A percentile compares a stretch with the other conserved stretches of the same genome.
Evolutionary conservation across 1,140 invertebrate genomes (phyloP).

Genomic region (Chymomyza costata): DNA sequence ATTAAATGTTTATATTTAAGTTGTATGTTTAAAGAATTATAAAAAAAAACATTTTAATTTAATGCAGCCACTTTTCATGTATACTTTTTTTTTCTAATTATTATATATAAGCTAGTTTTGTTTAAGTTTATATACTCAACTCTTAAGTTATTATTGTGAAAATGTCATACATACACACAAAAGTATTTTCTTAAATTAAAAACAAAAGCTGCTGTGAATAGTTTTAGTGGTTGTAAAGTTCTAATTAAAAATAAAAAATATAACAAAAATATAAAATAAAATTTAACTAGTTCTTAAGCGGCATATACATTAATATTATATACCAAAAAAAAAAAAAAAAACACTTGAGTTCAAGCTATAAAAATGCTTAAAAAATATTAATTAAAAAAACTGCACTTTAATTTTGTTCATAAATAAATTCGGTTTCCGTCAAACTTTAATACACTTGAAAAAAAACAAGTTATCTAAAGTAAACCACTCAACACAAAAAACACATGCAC

Average conservation of each 20-base stretch:
- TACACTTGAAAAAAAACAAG: conserved; percentile 20
- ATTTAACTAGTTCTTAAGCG: conserved; percentile 63
- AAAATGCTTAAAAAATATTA: no score
- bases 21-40: no score
- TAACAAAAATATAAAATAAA: conserved; percentile 45
- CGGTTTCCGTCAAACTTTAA: conserved; percentile 44
- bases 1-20: conserved; percentile 2
- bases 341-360: conserved; percentile 33
- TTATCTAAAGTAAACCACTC: not conserved
- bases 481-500: conserved; percentile 1
- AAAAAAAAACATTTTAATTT: no score
- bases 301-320: conserved; percentile 18
- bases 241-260: conserved; percentile 43
- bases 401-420: conserved; percentile 32
- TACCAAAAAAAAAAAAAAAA: no score
- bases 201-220: conserved; percentile 70
- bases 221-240: conserved; percentile 73
- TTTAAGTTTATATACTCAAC: no score
- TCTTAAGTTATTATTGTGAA: no score
- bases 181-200: conserved; percentile 48
- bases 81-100: no score
- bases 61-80: not conserved
- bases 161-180: no score
- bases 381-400: conserved; percentile 3
- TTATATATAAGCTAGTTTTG: no score